Base-by-base conservation (phyloP, 2,888 invertebrate genomes). In the Plebejus argus region DNA sequence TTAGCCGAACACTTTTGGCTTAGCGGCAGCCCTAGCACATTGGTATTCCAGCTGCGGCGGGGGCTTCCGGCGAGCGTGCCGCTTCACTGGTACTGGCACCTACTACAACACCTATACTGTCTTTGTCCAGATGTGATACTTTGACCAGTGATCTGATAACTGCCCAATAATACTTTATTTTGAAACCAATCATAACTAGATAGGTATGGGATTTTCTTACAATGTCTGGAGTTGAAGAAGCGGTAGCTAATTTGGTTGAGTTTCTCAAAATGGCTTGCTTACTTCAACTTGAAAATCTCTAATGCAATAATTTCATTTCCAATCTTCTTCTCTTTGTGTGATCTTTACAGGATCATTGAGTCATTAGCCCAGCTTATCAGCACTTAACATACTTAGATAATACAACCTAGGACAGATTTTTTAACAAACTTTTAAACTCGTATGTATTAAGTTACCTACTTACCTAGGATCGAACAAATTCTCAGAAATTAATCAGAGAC, bases 31-130 rank as follows among this genome's bases (percentile, higher is more conserved):
- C 66, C 66, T 66, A 28, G 66, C 28, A 33, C 28, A 66, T 66
- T 66, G 87, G 88, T 90, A 92, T 92, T 91, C 92, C 81, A 85
- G 84, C 80, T 84, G 86, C 86, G 86, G 70, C 70, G 72, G 12
- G 33, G 72, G 78, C 78, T 77, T 81, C 81, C 81, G 81, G 80
- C 79, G 78, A 28, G 28, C 66, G 66, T 66, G 66, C 66, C 66
- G 66, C 66, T 66, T 66, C 66, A 66, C 66, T 28, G 66, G 28
- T 66, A 28, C 66, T 66, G 15, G 28, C 66, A 66, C 66, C 66
- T 66, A 33, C 66, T 66, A 28, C 66, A 18, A 66, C 66, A 66
- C 28, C 28, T 66, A 61, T 45, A 1, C 61, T 45, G 61, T 23
- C 66, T 66, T 33, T 66, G 66, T 66, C 5, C 28, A 6, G 28